A percentile compares a stretch with the other conserved stretches of the same genome.
Conservation (phyloP, 2,888 invertebrate species). For the Cephonodes hylas region DNA sequence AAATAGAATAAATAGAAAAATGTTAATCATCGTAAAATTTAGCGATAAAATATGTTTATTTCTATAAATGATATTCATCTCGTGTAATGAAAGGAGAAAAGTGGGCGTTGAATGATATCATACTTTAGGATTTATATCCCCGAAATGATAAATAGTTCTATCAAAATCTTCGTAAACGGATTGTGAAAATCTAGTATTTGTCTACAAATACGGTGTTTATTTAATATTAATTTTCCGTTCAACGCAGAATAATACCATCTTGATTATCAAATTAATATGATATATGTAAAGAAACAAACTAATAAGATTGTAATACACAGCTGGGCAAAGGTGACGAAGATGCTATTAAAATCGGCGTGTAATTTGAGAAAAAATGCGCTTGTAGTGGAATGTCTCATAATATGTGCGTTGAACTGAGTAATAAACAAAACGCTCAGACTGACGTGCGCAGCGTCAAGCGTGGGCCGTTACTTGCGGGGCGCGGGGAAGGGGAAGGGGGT, state of each 20-base stretch:
- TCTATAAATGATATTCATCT: neutral
- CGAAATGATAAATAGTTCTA: neutral
- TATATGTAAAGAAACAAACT: neutral
- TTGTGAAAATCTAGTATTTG: neutral
- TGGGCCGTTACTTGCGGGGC: neutral
- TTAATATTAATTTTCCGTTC: neutral
- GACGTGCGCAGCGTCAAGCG: neutral
- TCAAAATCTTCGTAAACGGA: neutral
- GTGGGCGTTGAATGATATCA: slow-evolving; percentile 10
- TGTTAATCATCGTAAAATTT: too few species aligned
- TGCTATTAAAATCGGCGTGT: slow-evolving; percentile 5
- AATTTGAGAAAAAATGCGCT: slow-evolving; percentile 3
- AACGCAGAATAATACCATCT: neutral
- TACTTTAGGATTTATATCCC: neutral
- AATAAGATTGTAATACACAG: neutral
- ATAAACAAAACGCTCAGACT: neutral
- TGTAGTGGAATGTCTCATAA: neutral
- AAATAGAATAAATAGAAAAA: neutral
- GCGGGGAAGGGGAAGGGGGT: neutral
- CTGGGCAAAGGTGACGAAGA: neutral
- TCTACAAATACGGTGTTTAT: neutral
- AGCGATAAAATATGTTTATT: neutral
- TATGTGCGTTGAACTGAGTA: neutral
- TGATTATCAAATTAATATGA: neutral
- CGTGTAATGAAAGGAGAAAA: slow-evolving; percentile 2